phyloP scores from a whole-genome alignment of 2,797 vertebrate species.

The Ctenopoma multispine region DNA sequence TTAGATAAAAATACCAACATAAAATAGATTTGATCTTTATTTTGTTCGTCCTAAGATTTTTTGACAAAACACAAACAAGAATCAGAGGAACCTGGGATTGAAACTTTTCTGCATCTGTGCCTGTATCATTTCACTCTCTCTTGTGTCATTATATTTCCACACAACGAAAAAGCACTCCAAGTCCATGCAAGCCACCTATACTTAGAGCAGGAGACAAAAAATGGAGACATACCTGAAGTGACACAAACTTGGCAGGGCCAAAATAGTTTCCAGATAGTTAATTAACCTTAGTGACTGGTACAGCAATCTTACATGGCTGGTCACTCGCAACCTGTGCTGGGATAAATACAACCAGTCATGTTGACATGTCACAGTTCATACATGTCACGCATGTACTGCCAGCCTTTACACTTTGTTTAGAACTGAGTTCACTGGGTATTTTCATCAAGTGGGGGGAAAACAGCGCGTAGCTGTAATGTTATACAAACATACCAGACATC shows the following conservation, averaged over 20 bases:
- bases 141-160: conserved; percentile 76
- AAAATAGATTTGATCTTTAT: conserved; percentile 34
- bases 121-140: conserved; percentile 62
- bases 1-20: conserved; percentile 34
- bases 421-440: conserved; percentile 68
- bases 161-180: conserved; percentile 65
- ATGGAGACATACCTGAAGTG: conserved; percentile 85
- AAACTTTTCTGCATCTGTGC: conserved; percentile 54
- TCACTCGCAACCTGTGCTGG: conserved; percentile 62
- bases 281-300: conserved; percentile 78
- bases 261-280: conserved; percentile 85
- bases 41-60: conserved; percentile 30
- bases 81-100: conserved; percentile 31
- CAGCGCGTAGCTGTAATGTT: conserved; percentile 47
- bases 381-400: conserved; percentile 69
- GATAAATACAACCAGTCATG: conserved; percentile 81
- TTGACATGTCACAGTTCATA: conserved; percentile 80
- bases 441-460: conserved; percentile 60
- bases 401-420: conserved; percentile 74
- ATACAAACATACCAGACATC: conserved; percentile 61
- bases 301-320: conserved; percentile 59
- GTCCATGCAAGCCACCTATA: conserved; percentile 72
- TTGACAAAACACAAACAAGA: conserved; percentile 43
- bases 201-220: conserved; percentile 77
- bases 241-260: conserved; percentile 82